Evolutionary conservation across 2,888 invertebrate genomes (phyloP).

Genomic region (Nudaria mundana): DNA sequence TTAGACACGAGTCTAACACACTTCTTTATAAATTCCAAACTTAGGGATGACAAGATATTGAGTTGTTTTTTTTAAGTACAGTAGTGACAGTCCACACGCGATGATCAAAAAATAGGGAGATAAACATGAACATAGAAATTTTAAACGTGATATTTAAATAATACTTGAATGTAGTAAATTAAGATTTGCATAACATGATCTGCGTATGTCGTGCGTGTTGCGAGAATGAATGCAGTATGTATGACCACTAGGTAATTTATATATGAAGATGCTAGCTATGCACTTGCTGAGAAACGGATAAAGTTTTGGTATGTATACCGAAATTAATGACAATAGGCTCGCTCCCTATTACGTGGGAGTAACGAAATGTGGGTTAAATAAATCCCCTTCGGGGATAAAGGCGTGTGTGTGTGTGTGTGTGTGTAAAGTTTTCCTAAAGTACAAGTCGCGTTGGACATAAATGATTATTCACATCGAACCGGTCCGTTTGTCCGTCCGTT

Average conservation of each 20-base stretch:
- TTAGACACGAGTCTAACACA: constrained; percentile 35
- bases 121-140: constrained; percentile 24
- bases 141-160: constrained; percentile 29
- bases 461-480: constrained; percentile 31
- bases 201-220: too few relatives aligned
- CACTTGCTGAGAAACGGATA: too few relatives aligned
- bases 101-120: constrained; percentile 33
- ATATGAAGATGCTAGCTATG: too few relatives aligned
- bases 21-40: constrained; percentile 35
- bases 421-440: constrained; percentile 29
- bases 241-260: too few relatives aligned
- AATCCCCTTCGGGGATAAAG: too few relatives aligned
- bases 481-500: constrained; percentile 25
- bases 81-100: constrained; percentile 37
- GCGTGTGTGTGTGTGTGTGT: too few relatives aligned
- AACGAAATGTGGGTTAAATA: too few relatives aligned
- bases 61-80: constrained; percentile 36
- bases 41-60: constrained; percentile 32
- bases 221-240: too few relatives aligned
- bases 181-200: constrained; percentile 29
- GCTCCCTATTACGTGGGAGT: too few relatives aligned
- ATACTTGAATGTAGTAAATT: constrained; percentile 21
- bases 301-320: too few relatives aligned
- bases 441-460: constrained; percentile 30
- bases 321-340: too few relatives aligned